Evolutionary conservation across 2,888 invertebrate species (phyloP), one percentile per base, ranked within the genome.

Genomic region (Dimorphilus gyrociliatus): DNA sequence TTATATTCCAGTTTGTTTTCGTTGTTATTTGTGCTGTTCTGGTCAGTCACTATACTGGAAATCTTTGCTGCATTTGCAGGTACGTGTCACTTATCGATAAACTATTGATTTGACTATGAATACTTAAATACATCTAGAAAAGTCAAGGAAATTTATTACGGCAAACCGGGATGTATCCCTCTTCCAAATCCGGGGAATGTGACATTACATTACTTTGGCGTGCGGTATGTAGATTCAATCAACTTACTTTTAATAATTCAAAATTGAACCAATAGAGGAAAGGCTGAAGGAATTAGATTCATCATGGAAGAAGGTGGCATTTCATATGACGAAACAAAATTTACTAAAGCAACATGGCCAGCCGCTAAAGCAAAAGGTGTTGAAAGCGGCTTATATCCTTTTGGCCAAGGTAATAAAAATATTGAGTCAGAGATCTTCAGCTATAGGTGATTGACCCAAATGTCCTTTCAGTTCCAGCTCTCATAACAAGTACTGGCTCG

Each of bases 161-260:
- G 35, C 6, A 35, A 35, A 16, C 18, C 19, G n/a, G 35, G 35
- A 7, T 35, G 35, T n/a, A 4, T 28, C 12, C 35, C 35, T 19
- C 16, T 32, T 2, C 12, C 16, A 19, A 16, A 18, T 17, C 15
- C 32, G 24, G 32, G 29, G 10, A 35, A 35, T 25, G 25, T 35
- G 12, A 32, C 32, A 7, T 18, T 35, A 17, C 35, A 35, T 28
- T 35, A 35, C 27, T 35, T 35, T 25, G 17, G 25, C 10, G 10
- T 17, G 13, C 21, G 34, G 34, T 34, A 18, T 18, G 18, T 27
- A 3, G 19, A 13, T 16, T 21, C n/a, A 7, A 4, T 27, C n/a
- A 4, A 5, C 5, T 7, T 27, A 16, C 8, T 3, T 14, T 27
- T 3, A 16, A 27, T 17, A 16, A 8, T 16, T 27, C 3, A 5